phyloP scores from a whole-genome alignment of 2,888 invertebrate genomes.

The Brenthis hecate region DNA sequence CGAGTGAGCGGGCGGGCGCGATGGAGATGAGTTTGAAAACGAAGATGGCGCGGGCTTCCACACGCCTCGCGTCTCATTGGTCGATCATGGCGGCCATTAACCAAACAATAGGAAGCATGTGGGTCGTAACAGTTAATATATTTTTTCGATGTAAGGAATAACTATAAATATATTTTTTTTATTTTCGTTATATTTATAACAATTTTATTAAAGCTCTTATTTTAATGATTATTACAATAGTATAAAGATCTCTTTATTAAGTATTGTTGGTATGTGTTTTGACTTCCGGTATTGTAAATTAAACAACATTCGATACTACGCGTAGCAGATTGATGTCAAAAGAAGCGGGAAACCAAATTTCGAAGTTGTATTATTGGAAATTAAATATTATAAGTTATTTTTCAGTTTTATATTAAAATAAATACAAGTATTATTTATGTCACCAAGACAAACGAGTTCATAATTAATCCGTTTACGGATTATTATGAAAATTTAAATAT shows the following conservation, averaged over 20 bases:
- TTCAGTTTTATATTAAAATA: too few relatives aligned
- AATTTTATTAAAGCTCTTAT: neutral
- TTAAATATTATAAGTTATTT: neutral
- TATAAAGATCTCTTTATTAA: too few relatives aligned
- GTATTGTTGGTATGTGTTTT: constrained; percentile 1
- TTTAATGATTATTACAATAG: too few relatives aligned
- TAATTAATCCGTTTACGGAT: too few relatives aligned
- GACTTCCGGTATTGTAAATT: constrained; percentile 28
- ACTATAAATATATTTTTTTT: neutral
- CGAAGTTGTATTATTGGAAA: constrained; percentile 32
- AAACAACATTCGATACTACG: constrained; percentile 37
- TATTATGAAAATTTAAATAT: too few relatives aligned
- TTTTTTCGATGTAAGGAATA: constrained; percentile 3
- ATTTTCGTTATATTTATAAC: neutral
- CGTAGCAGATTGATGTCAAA: constrained; percentile 34
- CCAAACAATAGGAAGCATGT: constrained; percentile 63
- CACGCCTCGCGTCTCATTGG: constrained; percentile 69
- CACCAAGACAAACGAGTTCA: too few relatives aligned
- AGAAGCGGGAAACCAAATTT: constrained; percentile 61
- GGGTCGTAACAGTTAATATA: constrained; percentile 22
- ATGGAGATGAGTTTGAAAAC: constrained; percentile 88
- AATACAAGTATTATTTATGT: too few relatives aligned
- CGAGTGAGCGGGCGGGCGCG: constrained; percentile 80
- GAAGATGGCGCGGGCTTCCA: constrained; percentile 89
- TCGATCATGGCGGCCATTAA: constrained; percentile 63